Percentiles rank a stretch among this genome's conserved stretches.
phyloP scores from a whole-genome alignment of 2,113 vertebrate genomes.

The Illadopsis cleaveri region DNA sequence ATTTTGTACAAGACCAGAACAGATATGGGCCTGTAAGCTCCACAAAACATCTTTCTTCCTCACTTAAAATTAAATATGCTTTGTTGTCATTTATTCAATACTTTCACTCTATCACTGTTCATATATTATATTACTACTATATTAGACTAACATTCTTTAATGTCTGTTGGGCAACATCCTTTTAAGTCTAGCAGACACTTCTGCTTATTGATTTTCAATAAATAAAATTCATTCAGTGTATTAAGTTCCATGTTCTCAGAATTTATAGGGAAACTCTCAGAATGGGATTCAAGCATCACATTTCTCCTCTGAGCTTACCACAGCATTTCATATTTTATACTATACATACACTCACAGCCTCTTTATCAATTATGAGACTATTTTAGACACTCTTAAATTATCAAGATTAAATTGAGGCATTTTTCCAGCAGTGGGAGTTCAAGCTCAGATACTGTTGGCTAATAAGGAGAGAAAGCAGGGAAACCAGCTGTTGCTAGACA shows the following conservation, averaged over 20 bases:
- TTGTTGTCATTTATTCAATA: not conserved
- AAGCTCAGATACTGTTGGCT: not conserved
- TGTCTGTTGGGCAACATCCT: not conserved
- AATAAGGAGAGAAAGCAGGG: constrained; percentile 47
- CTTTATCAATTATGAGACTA: not conserved
- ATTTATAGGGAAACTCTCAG: not conserved
- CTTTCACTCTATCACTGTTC: not conserved
- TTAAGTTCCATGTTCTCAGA: not conserved
- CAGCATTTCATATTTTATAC: not conserved
- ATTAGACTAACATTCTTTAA: not conserved
- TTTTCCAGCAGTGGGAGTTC: constrained; percentile 22
- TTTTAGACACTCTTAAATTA: constrained; percentile 30
- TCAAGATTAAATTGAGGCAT: not conserved
- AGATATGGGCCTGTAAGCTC: not conserved
- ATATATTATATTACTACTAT: not conserved
- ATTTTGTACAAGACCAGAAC: not conserved
- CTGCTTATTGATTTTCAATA: constrained; percentile 14
- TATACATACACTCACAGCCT: not conserved
- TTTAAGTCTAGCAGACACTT: not conserved
- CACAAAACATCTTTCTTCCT: not conserved
- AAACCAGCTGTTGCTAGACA: constrained; percentile 56
- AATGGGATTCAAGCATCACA: not conserved
- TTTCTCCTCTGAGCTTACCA: not conserved
- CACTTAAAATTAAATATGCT: not conserved
- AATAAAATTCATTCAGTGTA: not conserved